Conservation (phyloP, 2,113 vertebrate species). For the Osmerus mordax region DNA sequence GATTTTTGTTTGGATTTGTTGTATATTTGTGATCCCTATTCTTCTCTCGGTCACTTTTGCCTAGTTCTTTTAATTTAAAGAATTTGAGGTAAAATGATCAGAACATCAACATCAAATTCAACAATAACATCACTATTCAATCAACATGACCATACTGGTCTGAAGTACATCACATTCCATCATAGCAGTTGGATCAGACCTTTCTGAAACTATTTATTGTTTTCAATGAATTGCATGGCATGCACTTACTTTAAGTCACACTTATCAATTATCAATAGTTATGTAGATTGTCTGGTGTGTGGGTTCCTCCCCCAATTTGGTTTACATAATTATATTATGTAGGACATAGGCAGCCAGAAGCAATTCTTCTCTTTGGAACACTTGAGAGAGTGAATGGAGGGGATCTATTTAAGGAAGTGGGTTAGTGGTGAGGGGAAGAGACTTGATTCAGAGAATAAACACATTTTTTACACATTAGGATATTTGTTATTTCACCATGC, state of each 20-base stretch:
- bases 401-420: conserved; percentile 73
- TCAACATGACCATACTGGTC: no score
- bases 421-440: conserved; percentile 68
- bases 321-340: conserved; percentile 72
- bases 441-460: conserved; percentile 67
- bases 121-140: no score
- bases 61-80: no score
- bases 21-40: no score
- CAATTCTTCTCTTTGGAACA: conserved; percentile 65
- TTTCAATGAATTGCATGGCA: no score
- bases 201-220: no score
- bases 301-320: conserved; percentile 46
- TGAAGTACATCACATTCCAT: no score
- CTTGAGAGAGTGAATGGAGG: conserved; percentile 69
- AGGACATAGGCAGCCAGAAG: conserved; percentile 72
- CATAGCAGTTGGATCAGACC: no score
- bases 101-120: no score
- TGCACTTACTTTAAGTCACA: not conserved
- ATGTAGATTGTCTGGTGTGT: conserved; percentile 42
- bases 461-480: conserved; percentile 61
- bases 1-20: no score
- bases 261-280: conserved; percentile 47
- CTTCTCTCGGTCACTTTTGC: no score
- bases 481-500: conserved; percentile 60
- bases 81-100: no score